phyloP scores from a whole-genome alignment of 2,113 vertebrate genomes.

The Lutjanus erythropterus region DNA sequence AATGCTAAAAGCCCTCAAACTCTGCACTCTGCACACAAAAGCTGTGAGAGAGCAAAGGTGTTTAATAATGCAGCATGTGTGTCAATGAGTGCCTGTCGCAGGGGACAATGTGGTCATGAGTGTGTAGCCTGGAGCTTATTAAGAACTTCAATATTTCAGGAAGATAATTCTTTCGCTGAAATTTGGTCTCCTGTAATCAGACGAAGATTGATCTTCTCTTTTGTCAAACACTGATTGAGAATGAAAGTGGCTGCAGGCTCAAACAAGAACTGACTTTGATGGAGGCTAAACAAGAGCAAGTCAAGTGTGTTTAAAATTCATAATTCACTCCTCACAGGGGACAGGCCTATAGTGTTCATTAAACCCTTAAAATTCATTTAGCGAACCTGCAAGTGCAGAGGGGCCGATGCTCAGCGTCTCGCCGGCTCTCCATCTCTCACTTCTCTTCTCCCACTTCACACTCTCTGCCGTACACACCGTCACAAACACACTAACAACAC shows the following conservation, averaged over 20 bases:
- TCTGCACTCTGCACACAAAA: constrained; percentile 29
- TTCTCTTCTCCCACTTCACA: constrained; percentile 3
- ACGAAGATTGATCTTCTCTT: constrained; percentile 24
- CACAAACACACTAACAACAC: constrained; percentile 7
- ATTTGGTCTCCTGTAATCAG: constrained; percentile 4
- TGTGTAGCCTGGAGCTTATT: constrained; percentile 33
- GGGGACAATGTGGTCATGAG: background rate
- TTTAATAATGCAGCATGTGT: constrained; percentile 52
- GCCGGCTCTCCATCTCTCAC: background rate
- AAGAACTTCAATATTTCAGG: constrained; percentile 43
- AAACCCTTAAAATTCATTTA: constrained; percentile 20
- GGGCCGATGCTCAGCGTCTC: background rate
- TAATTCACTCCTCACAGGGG: background rate
- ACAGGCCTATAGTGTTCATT: constrained; percentile 10
- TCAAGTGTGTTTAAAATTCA: constrained; percentile 10
- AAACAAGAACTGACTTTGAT: background rate
- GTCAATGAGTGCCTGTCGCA: constrained; percentile 21
- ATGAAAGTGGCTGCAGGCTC: constrained; percentile 13
- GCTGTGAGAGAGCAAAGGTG: constrained; percentile 10
- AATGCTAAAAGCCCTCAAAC: background rate
- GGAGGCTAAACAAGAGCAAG: background rate
- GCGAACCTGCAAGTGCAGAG: constrained; percentile 1
- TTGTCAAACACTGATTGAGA: constrained; percentile 22
- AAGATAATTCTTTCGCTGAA: constrained; percentile 41
- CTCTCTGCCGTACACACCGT: background rate